Evolutionary conservation across 2,797 vertebrate genomes (phyloP).

Genomic region (Ceyx erithaca): DNA sequence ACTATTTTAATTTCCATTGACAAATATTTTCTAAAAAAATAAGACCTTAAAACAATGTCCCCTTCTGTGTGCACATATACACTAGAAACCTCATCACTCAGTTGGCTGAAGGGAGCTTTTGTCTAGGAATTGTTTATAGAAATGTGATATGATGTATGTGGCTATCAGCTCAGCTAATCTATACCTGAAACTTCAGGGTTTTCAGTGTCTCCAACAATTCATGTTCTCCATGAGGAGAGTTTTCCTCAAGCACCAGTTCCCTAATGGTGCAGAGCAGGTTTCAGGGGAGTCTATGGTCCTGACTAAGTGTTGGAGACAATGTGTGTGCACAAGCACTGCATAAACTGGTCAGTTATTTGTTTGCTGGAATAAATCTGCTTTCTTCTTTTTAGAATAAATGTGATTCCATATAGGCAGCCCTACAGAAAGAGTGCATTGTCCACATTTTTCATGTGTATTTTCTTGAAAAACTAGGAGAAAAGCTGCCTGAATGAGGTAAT

Average conservation of each 20-base stretch:
- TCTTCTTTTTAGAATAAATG: background rate
- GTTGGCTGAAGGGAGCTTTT: conserved; percentile 28
- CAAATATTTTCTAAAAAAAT: background rate
- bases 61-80: background rate
- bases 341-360: background rate
- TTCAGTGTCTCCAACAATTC: background rate
- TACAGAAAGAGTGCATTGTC: background rate
- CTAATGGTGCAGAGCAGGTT: background rate
- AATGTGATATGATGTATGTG: background rate
- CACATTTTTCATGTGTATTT: background rate
- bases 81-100: background rate
- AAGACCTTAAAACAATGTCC: background rate
- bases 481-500: background rate
- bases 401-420: background rate
- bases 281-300: background rate
- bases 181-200: conserved; percentile 19
- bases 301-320: background rate
- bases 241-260: background rate
- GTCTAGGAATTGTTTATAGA: background rate
- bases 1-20: background rate
- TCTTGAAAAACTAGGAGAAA: background rate
- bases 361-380: background rate
- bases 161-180: conserved; percentile 40
- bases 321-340: background rate
- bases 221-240: background rate